Evolutionary conservation across 2,888 invertebrate genomes (phyloP), one percentile per base, ranked within the genome.

Genomic region (Acrobasis suavella): DNA sequence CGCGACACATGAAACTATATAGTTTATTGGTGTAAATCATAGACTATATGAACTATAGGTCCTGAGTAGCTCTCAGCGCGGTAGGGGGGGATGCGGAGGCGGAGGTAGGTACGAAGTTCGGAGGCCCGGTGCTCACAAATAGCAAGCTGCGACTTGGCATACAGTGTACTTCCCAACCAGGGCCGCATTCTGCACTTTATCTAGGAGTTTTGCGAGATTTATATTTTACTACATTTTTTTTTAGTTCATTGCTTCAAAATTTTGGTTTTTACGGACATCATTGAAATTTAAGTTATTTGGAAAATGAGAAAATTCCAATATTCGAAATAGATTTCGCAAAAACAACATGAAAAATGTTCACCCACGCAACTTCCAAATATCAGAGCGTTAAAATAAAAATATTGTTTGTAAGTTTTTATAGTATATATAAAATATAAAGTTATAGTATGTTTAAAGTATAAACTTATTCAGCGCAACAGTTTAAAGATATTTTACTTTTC

Each of bases 111-210:
- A 77, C 76, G 78, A 73, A 80, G 83, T 85, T 83, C 82, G 80
- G 86, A 83, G 86, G 87, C 87, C 87, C 85, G 81, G 79, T 78
- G 83, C 78, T 79, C 87, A 81, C 87, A 88, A 90, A 89, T 89
- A 89, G 87, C 89, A 83, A 87, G 80, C 87, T 88, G 87, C 85
- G 87, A 87, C 83, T 89, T 89, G 89, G 88, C 88, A 87, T 86
- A 85, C 81, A 82, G 74, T 84, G 82, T 86, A 80, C 85, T 84
- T 82, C 80, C 75, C 75, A 71, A 32, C 72, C 87, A 87, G 88
- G 81, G 84, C 73, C 82, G 89, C 63, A 89, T 68, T 82, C 63
- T 50, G 32, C 10, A 32, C 15, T 61, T 67, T 63, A 60, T 68
- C 67, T 70, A 62, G 63, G 62, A 60, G 9, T 14, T 22, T 51